Evolutionary conservation across 2,113 vertebrate species (phyloP), one percentile per base, ranked within the genome.

Genomic region (Amazona guildingii): DNA sequence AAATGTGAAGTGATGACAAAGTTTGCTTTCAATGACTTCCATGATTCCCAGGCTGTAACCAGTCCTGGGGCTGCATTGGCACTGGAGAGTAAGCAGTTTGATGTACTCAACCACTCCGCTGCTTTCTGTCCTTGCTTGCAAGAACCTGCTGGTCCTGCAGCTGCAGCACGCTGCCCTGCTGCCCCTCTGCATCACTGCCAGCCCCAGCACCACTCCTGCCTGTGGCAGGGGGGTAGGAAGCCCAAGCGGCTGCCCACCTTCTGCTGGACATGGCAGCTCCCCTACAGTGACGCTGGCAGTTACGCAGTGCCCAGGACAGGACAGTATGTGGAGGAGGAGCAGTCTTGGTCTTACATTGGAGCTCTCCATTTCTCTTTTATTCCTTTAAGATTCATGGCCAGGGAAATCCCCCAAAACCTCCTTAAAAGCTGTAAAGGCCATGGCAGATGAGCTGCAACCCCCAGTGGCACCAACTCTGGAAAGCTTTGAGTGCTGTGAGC

Each of bases 1-100:
- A 0, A 89, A 73, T 19, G 37, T 0, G 0, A 29, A 57, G 41
- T 0, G 0, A 69, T 0, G 3, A 23, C 33, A 52, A 70, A 48
- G 9, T 77, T 41, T 62, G 8, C 21, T 81, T 51, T 73, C 19
- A 59, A 68, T 19, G 21, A 24, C 25, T 67, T 44, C 12, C 25
- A 13, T 12, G 61, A 57, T n/a, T 51, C 28, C 43, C 46, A 63
- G 59, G 19, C 59, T 41, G 33, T 20, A 89, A 48, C 59, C 57
- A 73, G 7, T 41, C 15, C 3, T 3, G 28, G 20, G 52, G 25
- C 64, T 73, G 27, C 39, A 2, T 14, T 29, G 23, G 17, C 52
- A 20, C 72, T 35, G 55, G 17, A 72, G 10, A 55, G 5, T 27
- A 27, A 39, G 44, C 20, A 46, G 14, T 15, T 31, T 0, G 6